A percentile compares a stretch with the other conserved stretches of the same genome.
phyloP scores from a whole-genome alignment of 2,797 vertebrate species.

The Malurus splendens region DNA sequence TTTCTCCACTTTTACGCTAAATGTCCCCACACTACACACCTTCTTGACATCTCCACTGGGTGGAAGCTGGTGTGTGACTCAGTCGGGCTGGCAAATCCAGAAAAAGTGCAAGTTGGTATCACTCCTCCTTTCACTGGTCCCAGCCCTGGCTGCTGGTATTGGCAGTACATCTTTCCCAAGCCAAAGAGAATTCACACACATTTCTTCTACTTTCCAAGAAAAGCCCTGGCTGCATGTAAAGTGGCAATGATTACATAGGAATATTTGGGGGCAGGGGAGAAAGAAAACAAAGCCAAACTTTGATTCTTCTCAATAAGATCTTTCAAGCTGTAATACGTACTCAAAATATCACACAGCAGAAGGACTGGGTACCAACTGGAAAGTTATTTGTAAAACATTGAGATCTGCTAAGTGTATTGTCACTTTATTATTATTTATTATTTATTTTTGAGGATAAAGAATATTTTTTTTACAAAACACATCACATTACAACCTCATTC shows the following conservation, averaged over 20 bases:
- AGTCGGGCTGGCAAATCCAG: neutral
- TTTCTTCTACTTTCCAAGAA: neutral
- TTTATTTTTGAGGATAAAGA: neutral
- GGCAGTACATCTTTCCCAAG: neutral
- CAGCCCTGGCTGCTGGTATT: neutral
- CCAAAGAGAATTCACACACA: neutral
- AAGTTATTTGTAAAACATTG: neutral
- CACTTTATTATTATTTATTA: neutral
- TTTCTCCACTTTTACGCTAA: neutral
- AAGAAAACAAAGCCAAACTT: neutral
- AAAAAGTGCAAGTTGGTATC: neutral
- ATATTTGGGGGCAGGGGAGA: fast-evolving
- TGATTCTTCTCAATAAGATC: neutral
- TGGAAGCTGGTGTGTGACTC: neutral
- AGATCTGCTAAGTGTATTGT: neutral
- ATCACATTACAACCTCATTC: neutral
- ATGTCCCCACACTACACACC: neutral
- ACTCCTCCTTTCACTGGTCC: neutral
- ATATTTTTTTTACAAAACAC: neutral
- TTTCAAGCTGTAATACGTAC: neutral
- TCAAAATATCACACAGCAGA: neutral
- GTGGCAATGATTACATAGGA: neutral
- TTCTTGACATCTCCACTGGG: neutral
- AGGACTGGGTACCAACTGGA: neutral
- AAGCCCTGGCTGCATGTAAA: neutral